Evolutionary conservation across 2,113 vertebrate genomes (phyloP), one percentile per base, ranked within the genome.

Genomic region (Puffinus mauretanicus): DNA sequence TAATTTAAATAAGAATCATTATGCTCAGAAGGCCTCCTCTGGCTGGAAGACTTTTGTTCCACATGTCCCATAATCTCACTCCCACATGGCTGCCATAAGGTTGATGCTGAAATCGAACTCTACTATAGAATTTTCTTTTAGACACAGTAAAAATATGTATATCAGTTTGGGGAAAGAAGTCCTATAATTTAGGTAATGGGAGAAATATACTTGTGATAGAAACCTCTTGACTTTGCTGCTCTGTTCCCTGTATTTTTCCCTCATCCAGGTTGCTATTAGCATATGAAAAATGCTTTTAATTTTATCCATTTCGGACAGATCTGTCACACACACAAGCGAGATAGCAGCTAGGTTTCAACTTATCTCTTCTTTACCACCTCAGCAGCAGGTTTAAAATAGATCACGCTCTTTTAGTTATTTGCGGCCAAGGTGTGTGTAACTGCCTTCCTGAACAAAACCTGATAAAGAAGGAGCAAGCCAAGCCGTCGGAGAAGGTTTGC

Each of bases 341-440:
- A 97, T 65, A 97, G 85, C 93, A 95, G 97, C 86, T 96, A 75
- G 72, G 95, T 95, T 95, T 96, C 94, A 32, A 93, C 96, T 98
- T 98, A 98, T 98, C 98, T 98, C 96, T 96, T 58, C 89, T 96
- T 97, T 92, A 95, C 96, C 96, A 98, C 96, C 96, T 98, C 97
- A 94, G 88, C 66, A 93, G 93, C 96, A 97, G 96, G 89, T 97
- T 98, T 97, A 96, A 98, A 98, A 98, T 96, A 98, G 97, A 97
- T 47, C 82, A 42, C 1, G 25, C 79, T 84, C 90, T 93, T 93
- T 94, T 84, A 80, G 96, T 94, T 98, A 91, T 93, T 96, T 97
- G 98, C 92, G 91, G 96, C 94, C 96, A 94, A 97, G 98, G 97
- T 98, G 98, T 73, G 70, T 66, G 85, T 64, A 96, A 91, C 88